phyloP scores from a whole-genome alignment of 2,113 vertebrate genomes.

The Brienomyrus brachyistius region DNA sequence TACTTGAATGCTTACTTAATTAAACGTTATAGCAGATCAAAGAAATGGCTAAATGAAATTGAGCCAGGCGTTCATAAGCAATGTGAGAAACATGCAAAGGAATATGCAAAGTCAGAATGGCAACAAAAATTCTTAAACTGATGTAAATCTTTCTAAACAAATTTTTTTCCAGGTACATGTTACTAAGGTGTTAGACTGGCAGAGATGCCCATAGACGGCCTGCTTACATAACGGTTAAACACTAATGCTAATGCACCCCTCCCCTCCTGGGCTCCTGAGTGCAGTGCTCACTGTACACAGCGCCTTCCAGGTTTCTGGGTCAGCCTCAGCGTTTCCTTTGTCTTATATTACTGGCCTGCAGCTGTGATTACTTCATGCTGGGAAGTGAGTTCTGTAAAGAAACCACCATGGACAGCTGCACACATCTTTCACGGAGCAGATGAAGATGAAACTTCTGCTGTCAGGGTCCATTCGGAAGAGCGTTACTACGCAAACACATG shows the following conservation, averaged over 20 bases:
- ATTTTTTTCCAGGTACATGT: not conserved
- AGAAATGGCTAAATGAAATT: not conserved
- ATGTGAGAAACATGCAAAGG: not conserved
- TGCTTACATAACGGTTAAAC: not conserved
- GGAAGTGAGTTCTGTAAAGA: not conserved
- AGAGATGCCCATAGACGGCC: not conserved
- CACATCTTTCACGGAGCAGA: not conserved
- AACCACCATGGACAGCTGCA: not conserved
- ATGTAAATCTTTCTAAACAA: not conserved
- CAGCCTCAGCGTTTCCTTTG: not conserved
- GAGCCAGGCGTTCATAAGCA: not conserved
- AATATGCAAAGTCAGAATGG: not conserved
- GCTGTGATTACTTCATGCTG: constrained; percentile 19
- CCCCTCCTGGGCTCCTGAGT: not conserved
- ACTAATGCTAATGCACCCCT: not conserved
- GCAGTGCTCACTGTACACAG: not conserved
- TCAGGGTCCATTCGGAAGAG: not conserved
- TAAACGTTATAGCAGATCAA: not conserved
- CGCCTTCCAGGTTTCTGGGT: not conserved
- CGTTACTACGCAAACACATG: not conserved
- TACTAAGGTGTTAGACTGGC: not conserved
- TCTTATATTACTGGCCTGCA: constrained; percentile 12
- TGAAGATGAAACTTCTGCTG: not conserved
- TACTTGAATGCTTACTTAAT: not conserved
- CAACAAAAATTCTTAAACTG: not conserved